Base-by-base conservation (phyloP, 2,797 vertebrate species). In the Hypotaenidia philippensis region DNA sequence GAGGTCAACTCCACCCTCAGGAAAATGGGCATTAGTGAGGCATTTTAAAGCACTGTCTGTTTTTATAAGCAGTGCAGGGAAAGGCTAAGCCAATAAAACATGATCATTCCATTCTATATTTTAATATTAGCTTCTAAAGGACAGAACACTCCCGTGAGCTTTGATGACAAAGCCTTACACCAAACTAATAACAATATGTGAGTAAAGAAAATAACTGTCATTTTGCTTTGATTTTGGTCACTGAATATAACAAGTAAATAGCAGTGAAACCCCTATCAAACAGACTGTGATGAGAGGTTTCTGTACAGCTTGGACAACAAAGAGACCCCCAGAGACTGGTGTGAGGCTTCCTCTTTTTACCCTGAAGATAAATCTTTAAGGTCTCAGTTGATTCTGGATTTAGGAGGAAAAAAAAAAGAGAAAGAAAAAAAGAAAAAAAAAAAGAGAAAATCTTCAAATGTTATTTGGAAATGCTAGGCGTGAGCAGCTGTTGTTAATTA, bases 71-170 rank as follows among this genome's bases (percentile, higher is more conserved):
- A 97, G 97, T 97, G 97, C 97, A 98, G 94, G 79, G 94, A 98
- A 98, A 98, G 98, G 97, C 97, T 98, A 98, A 98, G 96, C 98
- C 97, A 98, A 98, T 98, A 98, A 98, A 98, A 98, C 89, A 93
- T 96, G 96, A 96, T 97, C 91, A 97, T 96, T 97, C 96, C 95
- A 95, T 98, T 96, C 97, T 97, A 97, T 97, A 98, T 98, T 98
- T 98, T 98, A 98, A 98, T 98, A 98, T 98, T 97, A 97, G 86
- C 96, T 83, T 97, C 97, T 94, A 95, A 98, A 98, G 97, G 89
- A 98, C 96, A 93, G 91, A 97, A 95, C 87, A 97, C 94, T 98
- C 97, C 96, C 53, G 61, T 77, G 56, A 86, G 81, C 97, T 98
- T 98, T 98, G 96, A 98, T 97, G 97, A 95, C 91, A 98, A 97